Percentiles rank a stretch among this genome's conserved stretches.
Conservation (phyloP, 2,888 invertebrate genomes). For the Limnephilus lunatus region DNA sequence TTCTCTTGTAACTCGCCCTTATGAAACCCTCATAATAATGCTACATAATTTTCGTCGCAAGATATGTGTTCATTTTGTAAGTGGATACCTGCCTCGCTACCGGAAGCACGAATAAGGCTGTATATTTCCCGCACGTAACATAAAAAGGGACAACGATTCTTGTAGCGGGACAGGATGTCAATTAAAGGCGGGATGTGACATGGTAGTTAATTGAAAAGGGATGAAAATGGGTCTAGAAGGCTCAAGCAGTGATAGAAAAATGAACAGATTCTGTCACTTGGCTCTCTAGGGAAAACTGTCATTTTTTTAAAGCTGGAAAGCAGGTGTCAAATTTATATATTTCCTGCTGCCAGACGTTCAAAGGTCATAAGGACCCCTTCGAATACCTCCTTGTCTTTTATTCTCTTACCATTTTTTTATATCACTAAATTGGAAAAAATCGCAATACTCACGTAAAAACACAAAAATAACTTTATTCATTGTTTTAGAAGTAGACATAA, state of each 20-base stretch:
- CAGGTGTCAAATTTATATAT: not conserved
- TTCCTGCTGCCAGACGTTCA: not conserved
- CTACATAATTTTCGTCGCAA: not conserved
- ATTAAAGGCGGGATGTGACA: slow-evolving; percentile 29
- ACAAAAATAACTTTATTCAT: too few relatives aligned
- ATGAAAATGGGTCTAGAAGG: not conserved
- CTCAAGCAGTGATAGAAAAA: not conserved
- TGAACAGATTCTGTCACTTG: not conserved
- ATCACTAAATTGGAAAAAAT: too few relatives aligned
- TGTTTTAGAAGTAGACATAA: too few relatives aligned
- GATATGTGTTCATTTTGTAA: not conserved
- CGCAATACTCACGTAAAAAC: too few relatives aligned
- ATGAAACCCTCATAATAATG: not conserved
- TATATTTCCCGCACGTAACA: slow-evolving; percentile 12
- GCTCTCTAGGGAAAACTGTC: not conserved
- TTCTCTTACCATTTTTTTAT: too few relatives aligned
- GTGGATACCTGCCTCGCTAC: not conserved
- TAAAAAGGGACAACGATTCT: not conserved
- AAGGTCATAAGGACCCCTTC: not conserved
- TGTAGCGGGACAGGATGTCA: slow-evolving; percentile 15
- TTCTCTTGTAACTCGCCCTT: not conserved
- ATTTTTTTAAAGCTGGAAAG: not conserved
- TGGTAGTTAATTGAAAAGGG: slow-evolving; percentile 42
- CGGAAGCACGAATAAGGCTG: not conserved
- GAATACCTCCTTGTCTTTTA: too few relatives aligned